Conservation (phyloP, 1,140 invertebrate species). For the Leptinotarsa texana region DNA sequence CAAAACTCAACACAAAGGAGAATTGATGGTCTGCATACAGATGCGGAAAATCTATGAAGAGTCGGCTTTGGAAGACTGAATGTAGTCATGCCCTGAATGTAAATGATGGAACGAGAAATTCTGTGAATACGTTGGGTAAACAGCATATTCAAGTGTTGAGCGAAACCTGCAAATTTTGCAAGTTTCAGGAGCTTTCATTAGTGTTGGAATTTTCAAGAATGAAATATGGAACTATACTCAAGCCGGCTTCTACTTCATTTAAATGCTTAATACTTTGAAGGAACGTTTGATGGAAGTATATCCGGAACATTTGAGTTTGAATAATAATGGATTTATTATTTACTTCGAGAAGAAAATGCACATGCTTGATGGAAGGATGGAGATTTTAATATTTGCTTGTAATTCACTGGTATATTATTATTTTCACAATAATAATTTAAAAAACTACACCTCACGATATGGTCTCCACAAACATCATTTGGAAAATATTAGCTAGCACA, state of each 20-base stretch:
- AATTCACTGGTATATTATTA: not conserved
- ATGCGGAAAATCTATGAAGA: slow-evolving; percentile 18
- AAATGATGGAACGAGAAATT: not conserved
- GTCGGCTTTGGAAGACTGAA: slow-evolving; percentile 3
- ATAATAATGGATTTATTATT: no score
- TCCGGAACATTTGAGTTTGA: not conserved
- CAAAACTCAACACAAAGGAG: slow-evolving; percentile 15
- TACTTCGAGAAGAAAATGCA: not conserved
- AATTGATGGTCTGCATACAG: slow-evolving; percentile 11
- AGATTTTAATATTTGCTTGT: not conserved
- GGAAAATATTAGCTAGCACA: no score
- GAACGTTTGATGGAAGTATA: not conserved
- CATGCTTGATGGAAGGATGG: not conserved
- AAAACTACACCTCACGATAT: not conserved
- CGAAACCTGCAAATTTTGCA: not conserved
- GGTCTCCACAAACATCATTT: no score
- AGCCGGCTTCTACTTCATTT: not conserved
- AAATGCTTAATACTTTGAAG: not conserved
- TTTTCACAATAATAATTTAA: not conserved
- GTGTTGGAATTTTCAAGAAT: not conserved
- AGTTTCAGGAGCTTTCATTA: not conserved
- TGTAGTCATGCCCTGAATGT: not conserved
- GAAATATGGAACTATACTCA: not conserved
- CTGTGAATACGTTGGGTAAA: slow-evolving; percentile 6
- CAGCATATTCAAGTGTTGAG: slow-evolving; percentile 1